These are phyloP conservation scores for Myrmecophaga tridactyla DNA, from an alignment of 2,113 vertebrate genomes.

Conservation along the genomic window DNA sequence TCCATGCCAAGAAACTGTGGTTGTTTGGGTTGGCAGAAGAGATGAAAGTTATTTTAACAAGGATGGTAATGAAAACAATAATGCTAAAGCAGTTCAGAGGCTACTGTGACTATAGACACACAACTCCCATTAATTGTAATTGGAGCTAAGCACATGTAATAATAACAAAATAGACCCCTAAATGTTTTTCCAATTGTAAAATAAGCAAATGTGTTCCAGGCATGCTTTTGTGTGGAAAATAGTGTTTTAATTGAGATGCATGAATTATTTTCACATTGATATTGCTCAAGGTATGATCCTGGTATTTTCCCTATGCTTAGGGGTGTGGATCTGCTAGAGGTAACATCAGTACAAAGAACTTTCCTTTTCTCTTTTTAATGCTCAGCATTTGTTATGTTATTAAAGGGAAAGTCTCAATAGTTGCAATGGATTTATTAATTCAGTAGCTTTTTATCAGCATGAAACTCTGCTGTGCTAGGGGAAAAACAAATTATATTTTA, in stretches of 20 bases:
- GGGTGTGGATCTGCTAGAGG: constrained; percentile 33
- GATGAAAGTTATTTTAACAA: constrained; percentile 70
- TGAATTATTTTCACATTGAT: constrained; percentile 51
- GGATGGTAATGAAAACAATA: constrained; percentile 73
- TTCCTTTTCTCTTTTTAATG: constrained; percentile 70
- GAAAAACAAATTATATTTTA: constrained; percentile 80
- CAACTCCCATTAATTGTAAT: constrained; percentile 73
- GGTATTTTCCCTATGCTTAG: constrained; percentile 17
- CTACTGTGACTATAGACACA: constrained; percentile 69
- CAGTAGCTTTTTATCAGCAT: constrained; percentile 76
- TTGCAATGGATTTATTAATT: constrained; percentile 81
- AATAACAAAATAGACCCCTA: constrained; percentile 66
- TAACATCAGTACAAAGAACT: constrained; percentile 55
- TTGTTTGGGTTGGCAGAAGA: constrained; percentile 55
- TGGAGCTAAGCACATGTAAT: constrained; percentile 71
- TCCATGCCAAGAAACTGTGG: constrained; percentile 52
- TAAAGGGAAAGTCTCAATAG: constrained; percentile 78
- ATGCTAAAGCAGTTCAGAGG: constrained; percentile 68
- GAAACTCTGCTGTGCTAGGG: constrained; percentile 73
- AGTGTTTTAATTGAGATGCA: constrained; percentile 53
- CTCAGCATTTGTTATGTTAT: constrained; percentile 78
- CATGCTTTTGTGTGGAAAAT: constrained; percentile 56
- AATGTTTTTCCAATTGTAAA: constrained; percentile 69
- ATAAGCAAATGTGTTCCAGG: constrained; percentile 60
- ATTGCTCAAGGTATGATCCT: constrained; percentile 1